phyloP scores from a whole-genome alignment of 2,113 vertebrate species.

The Hippocampus barbouri region DNA sequence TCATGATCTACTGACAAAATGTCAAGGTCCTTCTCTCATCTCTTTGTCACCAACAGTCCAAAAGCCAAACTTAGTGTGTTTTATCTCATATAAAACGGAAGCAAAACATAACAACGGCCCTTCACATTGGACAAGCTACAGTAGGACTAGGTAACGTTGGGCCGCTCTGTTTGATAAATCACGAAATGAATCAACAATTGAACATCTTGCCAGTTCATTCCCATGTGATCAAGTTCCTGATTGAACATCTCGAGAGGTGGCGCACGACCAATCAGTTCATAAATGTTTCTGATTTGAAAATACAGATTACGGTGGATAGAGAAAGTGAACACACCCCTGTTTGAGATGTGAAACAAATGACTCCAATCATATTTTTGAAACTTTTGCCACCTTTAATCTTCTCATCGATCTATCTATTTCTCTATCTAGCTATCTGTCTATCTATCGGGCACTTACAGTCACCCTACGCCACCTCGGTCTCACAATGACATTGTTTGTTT shows the following conservation, averaged over 20 bases:
- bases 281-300: not conserved
- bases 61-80: conserved; percentile 5
- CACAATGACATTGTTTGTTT: too few species aligned
- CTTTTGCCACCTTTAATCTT: too few species aligned
- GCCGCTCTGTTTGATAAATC: not conserved
- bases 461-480: too few species aligned
- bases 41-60: conserved; percentile 5
- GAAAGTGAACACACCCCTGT: not conserved
- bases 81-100: conserved; percentile 1
- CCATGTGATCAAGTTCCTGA: not conserved
- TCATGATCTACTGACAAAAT: not conserved
- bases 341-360: not conserved
- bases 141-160: conserved; percentile 4
- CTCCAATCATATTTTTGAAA: not conserved
- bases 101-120: conserved; percentile 1
- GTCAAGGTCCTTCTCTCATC: not conserved
- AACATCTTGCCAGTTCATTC: not conserved
- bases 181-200: not conserved
- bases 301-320: not conserved
- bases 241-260: not conserved
- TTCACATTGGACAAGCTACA: conserved; percentile 7
- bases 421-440: too few species aligned
- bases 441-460: too few species aligned
- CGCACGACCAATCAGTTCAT: not conserved
- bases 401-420: too few species aligned